phyloP scores from a whole-genome alignment of 2,888 invertebrate genomes.

The Brenthis hecate region DNA sequence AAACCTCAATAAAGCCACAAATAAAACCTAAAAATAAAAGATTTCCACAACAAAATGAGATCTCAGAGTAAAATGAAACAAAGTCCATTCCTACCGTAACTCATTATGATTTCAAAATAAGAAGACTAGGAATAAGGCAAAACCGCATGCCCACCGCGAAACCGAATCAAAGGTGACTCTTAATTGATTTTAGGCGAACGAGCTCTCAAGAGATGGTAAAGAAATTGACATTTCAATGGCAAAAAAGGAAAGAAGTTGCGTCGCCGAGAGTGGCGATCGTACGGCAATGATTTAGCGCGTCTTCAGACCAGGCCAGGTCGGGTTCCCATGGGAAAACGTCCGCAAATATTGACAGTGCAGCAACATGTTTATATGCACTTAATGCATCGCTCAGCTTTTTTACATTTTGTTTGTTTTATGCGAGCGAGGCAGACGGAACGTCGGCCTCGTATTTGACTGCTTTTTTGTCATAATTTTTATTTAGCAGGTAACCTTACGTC shows the following conservation, averaged over 20 bases:
- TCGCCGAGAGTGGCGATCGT: conserved; percentile 50
- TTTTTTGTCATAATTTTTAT: conserved; percentile 74
- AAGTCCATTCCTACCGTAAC: conserved; percentile 31
- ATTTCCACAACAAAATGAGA: conserved; percentile 29
- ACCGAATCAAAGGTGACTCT: conserved; percentile 49
- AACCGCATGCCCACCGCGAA: conserved; percentile 35
- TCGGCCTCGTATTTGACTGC: conserved; percentile 71
- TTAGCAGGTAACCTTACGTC: conserved; percentile 64
- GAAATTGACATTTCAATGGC: conserved; percentile 77
- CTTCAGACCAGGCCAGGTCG: conserved; percentile 47
- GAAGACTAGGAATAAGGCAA: conserved; percentile 32
- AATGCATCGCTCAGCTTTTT: conserved; percentile 80
- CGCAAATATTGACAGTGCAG: conserved; percentile 80
- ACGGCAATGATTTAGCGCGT: conserved; percentile 71
- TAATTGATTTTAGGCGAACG: conserved; percentile 62
- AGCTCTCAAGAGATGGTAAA: conserved; percentile 48
- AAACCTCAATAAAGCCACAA: too few relatives aligned
- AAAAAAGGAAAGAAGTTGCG: conserved; percentile 67
- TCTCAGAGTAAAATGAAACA: conserved; percentile 29
- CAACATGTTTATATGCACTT: conserved; percentile 82
- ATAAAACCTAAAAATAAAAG: conserved; percentile 13
- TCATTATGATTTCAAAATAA: conserved; percentile 36
- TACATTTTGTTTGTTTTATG: conserved; percentile 77
- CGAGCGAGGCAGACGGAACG: conserved; percentile 74
- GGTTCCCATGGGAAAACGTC: conserved; percentile 80